phyloP scores from a whole-genome alignment of 2,113 vertebrate genomes.

The Ceyx melanurus region DNA sequence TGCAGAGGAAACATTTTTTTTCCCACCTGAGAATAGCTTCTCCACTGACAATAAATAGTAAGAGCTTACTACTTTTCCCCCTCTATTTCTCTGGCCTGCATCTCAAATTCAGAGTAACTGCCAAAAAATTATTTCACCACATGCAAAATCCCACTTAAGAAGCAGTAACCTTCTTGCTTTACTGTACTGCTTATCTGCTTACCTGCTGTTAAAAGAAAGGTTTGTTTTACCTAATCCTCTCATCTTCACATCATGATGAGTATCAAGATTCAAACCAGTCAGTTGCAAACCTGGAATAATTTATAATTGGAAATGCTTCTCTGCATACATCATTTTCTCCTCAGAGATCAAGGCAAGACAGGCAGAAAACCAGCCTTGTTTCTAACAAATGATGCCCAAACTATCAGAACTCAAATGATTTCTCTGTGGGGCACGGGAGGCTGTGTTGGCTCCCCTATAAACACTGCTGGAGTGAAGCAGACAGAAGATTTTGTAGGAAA shows the following conservation, averaged over 20 bases:
- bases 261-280: neutral
- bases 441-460: neutral
- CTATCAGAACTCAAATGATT: neutral
- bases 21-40: neutral
- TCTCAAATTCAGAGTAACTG: neutral
- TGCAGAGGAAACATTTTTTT: neutral
- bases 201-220: neutral
- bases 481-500: neutral
- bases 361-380: neutral
- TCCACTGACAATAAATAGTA: neutral
- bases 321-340: neutral
- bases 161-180: neutral
- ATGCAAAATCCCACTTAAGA: neutral
- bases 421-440: neutral
- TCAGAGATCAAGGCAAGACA: neutral
- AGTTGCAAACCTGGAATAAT: constrained; percentile 9
- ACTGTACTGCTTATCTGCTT: neutral
- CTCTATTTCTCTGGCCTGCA: neutral
- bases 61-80: neutral
- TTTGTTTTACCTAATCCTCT: constrained; percentile 1
- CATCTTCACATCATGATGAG: neutral
- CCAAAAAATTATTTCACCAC: neutral
- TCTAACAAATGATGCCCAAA: neutral
- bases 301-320: constrained; percentile 1
- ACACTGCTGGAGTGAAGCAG: neutral